Conservation (phyloP, 2,113 vertebrate species). For the Seriola aureovittata region DNA sequence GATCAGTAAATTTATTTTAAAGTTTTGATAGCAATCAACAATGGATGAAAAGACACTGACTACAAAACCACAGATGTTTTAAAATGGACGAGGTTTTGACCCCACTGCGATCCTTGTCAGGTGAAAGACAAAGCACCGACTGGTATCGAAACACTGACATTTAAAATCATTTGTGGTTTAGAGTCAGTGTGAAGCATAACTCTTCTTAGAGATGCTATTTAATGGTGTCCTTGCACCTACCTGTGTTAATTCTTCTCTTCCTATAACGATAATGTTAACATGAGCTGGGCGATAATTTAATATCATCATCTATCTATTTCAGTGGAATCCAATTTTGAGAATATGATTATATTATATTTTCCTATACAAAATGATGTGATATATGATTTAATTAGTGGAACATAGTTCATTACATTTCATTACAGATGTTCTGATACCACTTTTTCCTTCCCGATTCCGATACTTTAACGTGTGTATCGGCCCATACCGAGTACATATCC, state of each 20-base stretch:
- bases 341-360: background rate
- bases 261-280: background rate
- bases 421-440: too few species aligned
- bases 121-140: too few species aligned
- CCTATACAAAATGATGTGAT: too few species aligned
- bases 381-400: background rate
- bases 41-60: background rate
- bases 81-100: background rate
- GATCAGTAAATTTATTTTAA: background rate
- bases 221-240: too few species aligned
- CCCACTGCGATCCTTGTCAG: background rate
- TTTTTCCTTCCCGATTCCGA: too few species aligned
- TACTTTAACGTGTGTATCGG: too few species aligned
- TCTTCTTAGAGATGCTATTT: background rate
- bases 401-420: too few species aligned
- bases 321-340: background rate
- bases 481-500: too few species aligned
- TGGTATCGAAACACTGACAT: background rate
- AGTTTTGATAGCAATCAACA: background rate
- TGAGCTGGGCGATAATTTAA: background rate
- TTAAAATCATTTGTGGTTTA: background rate
- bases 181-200: background rate
- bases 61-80: background rate
- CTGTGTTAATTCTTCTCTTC: too few species aligned
- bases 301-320: background rate